Evolutionary conservation across 2,113 vertebrate genomes (phyloP).

Genomic region (Ochotona princeps): DNA sequence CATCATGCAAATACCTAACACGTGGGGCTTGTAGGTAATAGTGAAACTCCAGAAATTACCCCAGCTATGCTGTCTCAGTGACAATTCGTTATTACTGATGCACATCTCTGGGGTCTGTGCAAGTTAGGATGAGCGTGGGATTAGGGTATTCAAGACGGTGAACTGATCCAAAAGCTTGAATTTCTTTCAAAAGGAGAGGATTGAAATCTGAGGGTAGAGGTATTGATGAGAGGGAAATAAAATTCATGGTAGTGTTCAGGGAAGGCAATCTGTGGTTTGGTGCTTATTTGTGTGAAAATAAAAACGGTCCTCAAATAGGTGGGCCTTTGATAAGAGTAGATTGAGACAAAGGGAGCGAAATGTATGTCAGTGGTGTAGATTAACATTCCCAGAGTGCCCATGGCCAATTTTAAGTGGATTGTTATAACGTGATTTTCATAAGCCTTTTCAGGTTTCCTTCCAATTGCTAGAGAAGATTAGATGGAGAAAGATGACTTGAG

Average conservation of each 20-base stretch:
- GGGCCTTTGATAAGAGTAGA: not conserved
- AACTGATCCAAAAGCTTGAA: not conserved
- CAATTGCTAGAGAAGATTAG: not conserved
- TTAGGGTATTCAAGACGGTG: not conserved
- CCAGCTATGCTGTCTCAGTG: not conserved
- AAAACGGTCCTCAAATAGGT: not conserved
- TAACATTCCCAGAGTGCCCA: not conserved
- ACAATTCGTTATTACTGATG: not conserved
- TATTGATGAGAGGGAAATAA: not conserved
- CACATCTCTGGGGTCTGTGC: not conserved
- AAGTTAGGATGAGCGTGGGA: not conserved
- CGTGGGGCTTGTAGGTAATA: not conserved
- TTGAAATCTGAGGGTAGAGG: not conserved
- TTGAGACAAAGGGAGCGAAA: not conserved
- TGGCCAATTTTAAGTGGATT: not conserved
- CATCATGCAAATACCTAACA: too few relatives aligned
- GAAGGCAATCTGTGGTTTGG: not conserved
- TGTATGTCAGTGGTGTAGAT: not conserved
- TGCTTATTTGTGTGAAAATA: not conserved
- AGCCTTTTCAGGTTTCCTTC: not conserved
- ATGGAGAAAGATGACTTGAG: not conserved
- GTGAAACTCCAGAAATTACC: not conserved
- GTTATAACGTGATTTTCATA: not conserved
- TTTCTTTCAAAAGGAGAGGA: not conserved
- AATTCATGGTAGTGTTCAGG: not conserved